Percentiles rank a stretch among this genome's conserved stretches.
phyloP scores from a whole-genome alignment of 2,888 invertebrate genomes.

The Spisula solida region DNA sequence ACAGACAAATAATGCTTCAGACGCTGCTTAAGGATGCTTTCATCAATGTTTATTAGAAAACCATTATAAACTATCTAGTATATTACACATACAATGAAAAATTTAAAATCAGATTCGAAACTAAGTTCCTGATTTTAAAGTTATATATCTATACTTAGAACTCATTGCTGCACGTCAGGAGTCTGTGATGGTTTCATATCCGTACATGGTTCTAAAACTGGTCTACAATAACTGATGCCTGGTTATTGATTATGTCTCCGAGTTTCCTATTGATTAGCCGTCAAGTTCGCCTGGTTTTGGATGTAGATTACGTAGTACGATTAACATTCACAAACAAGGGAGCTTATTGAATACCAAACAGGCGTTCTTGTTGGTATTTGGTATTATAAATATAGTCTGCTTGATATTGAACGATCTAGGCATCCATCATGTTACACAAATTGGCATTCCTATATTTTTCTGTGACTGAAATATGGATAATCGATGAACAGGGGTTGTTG shows the following conservation, averaged over 20 bases:
- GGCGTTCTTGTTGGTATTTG: neutral
- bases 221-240: constrained; percentile 10
- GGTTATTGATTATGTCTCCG: constrained; percentile 19
- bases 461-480: neutral
- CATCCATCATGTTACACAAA: constrained; percentile 2
- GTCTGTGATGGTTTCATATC: neutral
- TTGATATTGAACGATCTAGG: neutral
- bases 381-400: neutral
- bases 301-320: neutral
- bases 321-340: neutral
- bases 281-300: constrained; percentile 7
- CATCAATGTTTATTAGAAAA: no score
- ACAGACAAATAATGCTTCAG: neutral
- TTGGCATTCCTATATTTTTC: neutral
- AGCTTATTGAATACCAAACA: neutral
- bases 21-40: no score
- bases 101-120: neutral
- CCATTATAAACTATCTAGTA: no score
- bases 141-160: constrained; percentile 12
- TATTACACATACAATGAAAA: no score
- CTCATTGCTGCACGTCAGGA: neutral
- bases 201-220: neutral
- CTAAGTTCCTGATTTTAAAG: neutral
- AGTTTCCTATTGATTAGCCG: constrained; percentile 5
- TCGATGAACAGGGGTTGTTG: neutral